These are phyloP conservation scores for Diarsia mendica DNA, from an alignment of 2,888 invertebrate genomes.

Conservation along the genomic window DNA sequence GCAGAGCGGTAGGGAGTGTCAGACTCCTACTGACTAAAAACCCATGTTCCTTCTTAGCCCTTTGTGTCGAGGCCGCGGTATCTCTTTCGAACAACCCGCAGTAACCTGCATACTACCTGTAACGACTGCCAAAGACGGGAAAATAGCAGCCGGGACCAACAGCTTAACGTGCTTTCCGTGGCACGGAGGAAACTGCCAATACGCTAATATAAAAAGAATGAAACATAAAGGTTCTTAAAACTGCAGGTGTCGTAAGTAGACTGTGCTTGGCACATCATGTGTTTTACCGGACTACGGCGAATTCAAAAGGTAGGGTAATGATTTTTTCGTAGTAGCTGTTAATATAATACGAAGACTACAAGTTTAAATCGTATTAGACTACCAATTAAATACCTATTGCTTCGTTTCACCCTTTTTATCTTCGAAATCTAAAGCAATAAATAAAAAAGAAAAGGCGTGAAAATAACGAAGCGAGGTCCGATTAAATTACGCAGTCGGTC, in stretches of 20 bases:
- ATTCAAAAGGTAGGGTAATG: too few species aligned
- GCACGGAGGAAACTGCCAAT: too few species aligned
- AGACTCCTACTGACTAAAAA: too few species aligned
- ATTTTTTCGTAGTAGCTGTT: too few species aligned
- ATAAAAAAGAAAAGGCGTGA: slow-evolving; percentile 23
- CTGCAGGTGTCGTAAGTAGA: neutral
- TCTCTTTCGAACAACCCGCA: too few species aligned
- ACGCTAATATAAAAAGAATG: neutral
- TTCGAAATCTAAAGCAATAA: slow-evolving; percentile 4
- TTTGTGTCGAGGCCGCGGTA: too few species aligned
- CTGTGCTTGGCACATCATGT: neutral
- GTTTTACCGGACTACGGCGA: too few species aligned
- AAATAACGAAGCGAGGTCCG: slow-evolving; percentile 33
- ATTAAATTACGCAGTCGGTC: slow-evolving; percentile 49
- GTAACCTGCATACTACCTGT: neutral
- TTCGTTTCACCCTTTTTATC: neutral
- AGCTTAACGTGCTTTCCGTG: too few species aligned
- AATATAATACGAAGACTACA: neutral
- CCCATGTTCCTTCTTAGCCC: too few species aligned
- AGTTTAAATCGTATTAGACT: neutral
- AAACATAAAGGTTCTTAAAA: neutral
- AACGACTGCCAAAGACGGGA: too few species aligned
- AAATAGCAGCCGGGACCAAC: too few species aligned
- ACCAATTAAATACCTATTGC: neutral
- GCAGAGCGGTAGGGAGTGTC: too few species aligned